phyloP scores from a whole-genome alignment of 2,888 invertebrate genomes.

The Agrenia bidenticulata region DNA sequence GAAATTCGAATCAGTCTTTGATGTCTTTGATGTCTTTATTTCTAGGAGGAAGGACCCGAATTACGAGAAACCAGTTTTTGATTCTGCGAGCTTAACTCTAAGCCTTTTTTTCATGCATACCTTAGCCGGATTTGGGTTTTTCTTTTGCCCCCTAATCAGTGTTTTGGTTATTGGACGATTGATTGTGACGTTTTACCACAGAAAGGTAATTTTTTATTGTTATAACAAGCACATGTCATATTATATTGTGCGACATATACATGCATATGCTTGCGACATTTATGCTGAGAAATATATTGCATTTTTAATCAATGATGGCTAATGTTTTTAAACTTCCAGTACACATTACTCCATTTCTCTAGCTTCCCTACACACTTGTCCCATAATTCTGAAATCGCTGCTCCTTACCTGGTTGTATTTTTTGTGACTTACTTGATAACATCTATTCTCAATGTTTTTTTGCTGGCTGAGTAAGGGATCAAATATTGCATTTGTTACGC shows the following conservation, averaged over 20 bases:
- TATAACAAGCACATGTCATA: background rate
- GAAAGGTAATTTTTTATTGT: constrained; percentile 1
- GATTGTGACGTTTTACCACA: constrained; percentile 8
- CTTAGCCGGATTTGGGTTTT: constrained; percentile 12
- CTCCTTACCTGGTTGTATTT: constrained; percentile 3
- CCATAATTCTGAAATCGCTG: constrained; percentile 4
- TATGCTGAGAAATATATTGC: too few relatives aligned
- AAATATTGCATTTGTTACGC: background rate
- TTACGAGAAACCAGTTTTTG: background rate
- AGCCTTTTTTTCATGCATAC: constrained; percentile 7
- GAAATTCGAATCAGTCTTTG: too few relatives aligned
- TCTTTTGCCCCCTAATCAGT: constrained; percentile 11
- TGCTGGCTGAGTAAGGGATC: constrained; percentile 1
- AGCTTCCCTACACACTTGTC: background rate
- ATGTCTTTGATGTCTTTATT: background rate
- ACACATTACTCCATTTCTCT: background rate
- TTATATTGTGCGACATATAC: too few relatives aligned
- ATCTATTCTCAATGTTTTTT: background rate
- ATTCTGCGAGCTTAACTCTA: background rate
- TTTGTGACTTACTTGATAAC: constrained; percentile 3
- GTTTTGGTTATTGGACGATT: background rate
- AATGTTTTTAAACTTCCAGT: constrained; percentile 8
- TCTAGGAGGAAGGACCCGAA: background rate
- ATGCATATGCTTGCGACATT: too few relatives aligned
- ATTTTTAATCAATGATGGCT: too few relatives aligned